phyloP scores from a whole-genome alignment of 2,888 invertebrate genomes.

The Ectropis crepuscularia region DNA sequence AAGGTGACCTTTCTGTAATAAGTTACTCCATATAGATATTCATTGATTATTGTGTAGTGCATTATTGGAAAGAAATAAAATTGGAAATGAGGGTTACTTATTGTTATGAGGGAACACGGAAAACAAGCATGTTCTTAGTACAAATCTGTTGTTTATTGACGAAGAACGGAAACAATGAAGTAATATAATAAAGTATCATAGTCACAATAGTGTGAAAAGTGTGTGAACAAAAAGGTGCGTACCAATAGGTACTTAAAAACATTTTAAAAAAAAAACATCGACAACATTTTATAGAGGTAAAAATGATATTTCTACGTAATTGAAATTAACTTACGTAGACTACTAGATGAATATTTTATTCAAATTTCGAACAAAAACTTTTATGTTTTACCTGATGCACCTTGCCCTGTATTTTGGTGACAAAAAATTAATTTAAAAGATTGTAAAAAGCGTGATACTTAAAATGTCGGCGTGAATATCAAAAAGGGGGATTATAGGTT shows the following conservation, averaged over 20 bases:
- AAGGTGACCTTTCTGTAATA: slow-evolving; percentile 42
- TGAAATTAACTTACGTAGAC: background rate
- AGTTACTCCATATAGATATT: slow-evolving; percentile 44
- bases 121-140: slow-evolving; percentile 7
- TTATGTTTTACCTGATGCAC: slow-evolving; percentile 46
- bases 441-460: slow-evolving; percentile 64
- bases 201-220: slow-evolving; percentile 1
- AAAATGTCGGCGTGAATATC: slow-evolving; percentile 78
- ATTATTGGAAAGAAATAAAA: slow-evolving; percentile 27
- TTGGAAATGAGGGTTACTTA: slow-evolving; percentile 24
- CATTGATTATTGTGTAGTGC: slow-evolving; percentile 26
- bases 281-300: background rate
- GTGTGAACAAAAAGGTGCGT: background rate
- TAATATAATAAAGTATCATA: background rate
- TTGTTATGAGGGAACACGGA: slow-evolving; percentile 18
- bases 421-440: slow-evolving; percentile 69
- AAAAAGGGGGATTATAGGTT: slow-evolving; percentile 81
- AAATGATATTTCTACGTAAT: background rate
- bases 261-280: background rate
- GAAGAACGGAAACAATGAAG: background rate
- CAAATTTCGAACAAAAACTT: slow-evolving; percentile 23
- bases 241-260: background rate
- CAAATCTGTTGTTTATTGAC: slow-evolving; percentile 9
- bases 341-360: background rate
- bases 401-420: slow-evolving; percentile 59